Evolutionary conservation across 64 coral and sea anemone genomes (phyloP), one percentile per base, ranked within the genome.

Genomic region (Montipora capricornis): DNA sequence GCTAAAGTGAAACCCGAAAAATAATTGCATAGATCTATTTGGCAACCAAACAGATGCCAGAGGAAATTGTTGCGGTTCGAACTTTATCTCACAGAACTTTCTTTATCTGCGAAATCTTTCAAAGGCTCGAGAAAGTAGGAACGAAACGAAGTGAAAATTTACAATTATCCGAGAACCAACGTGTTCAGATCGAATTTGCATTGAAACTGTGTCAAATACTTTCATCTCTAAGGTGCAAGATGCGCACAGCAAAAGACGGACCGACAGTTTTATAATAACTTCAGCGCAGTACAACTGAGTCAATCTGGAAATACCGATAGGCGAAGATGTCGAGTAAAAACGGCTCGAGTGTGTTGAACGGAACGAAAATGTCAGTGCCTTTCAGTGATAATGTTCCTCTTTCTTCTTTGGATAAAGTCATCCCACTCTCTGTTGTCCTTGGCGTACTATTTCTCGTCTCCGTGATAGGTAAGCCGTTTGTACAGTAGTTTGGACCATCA

Each of bases 391-490:
- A 48, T 4, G n/a, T 68, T 82, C 20, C 48, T 17, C 44, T 86
- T 8, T 44, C 90, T 49, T 44, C 90, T 47, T 67, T 77, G 24
- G 81, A 50, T n/a, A 92, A 76, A 75, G 58, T 92, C 3, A 53
- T 71, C 16, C 62, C 67, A 6, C 80, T 79, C 61, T 87, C 91
- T 7, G 16, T 79, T 11, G 58, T 93, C 12, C 87, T 87, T 80
- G 91, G 91, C 3, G 45, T 93, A 2, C 22, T 93, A 26, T 93
- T 85, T 19, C 48, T 93, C 10, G 48, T 88, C 7, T 74, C 91
- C 16, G n/a, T 93, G 5, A 59, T 80, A 74, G 83, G 91, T 93
- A 71, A 71, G 91, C 13, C 4, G 10, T 1, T 44, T 75, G 20
- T 10, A 52, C 0, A 83, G 8, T 8, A n/a, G 4, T 57, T 37